Base-by-base conservation (phyloP, 1,140 invertebrate species). In the Aradophagus sp. region DNA sequence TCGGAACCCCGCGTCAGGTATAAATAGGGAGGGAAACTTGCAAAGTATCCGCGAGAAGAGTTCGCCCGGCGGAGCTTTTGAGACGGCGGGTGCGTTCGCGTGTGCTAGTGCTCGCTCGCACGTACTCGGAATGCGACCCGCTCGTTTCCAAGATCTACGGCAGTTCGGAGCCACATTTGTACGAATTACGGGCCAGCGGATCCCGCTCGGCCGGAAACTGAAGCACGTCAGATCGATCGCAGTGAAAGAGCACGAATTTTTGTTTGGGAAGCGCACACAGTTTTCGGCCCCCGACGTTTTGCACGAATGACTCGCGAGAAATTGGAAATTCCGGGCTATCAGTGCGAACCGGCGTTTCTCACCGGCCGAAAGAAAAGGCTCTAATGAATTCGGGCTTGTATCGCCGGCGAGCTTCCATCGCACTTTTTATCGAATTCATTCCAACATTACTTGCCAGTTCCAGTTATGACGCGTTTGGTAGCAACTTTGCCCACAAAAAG, bases 11-110 rank as follows among this genome's bases (percentile, higher is more conserved):
- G 50, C 67, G 58, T 78, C 78, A 81, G 77, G 80, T 80, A n/a
- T n/a, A 81, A 82, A 81, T 76, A 80, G 78, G 73, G 66, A 74
- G 73, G 50, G 73, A 76, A 81, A 80, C 79, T 81, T 75, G 79
- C 75, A 79, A 81, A 82, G 78, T 80, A 79, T 80, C 74, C 79
- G 65, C 66, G 62, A 75, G 59, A 68, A 76, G 73, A 78, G 75
- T 68, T 70, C 32, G 61, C 65, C 35, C 15, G 29, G 16, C 14
- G 41, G 47, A 56, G 59, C 62, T 61, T 75, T 75, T 35, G 63
- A 74, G 68, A 65, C 58, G 63, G 11, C 45, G 59, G 34, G 71
- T 55, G 55, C 53, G 58, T 31, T 58, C 50, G 56, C 55, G 39
- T 62, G 56, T 62, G 23, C 50, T 16, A 26, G 47, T 53, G 61